Evolutionary conservation across 1,140 invertebrate species (phyloP).

Genomic region (Goniozus legneri): DNA sequence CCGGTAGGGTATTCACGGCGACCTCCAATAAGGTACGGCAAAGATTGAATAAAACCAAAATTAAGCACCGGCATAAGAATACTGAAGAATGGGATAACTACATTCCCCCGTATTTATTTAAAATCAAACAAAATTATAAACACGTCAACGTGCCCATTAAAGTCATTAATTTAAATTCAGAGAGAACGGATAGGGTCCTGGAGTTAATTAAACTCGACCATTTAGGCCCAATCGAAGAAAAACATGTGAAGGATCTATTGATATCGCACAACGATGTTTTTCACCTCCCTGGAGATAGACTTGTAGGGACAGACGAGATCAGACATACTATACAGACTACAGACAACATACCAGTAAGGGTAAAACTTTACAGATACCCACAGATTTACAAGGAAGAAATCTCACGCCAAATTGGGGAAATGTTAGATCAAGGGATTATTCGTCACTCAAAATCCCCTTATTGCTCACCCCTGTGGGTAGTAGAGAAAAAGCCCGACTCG

Average conservation of each 20-base stretch:
- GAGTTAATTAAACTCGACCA: constrained; percentile 1
- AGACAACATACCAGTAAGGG: constrained; percentile 19
- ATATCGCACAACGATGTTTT: constrained; percentile 13
- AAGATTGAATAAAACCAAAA: no score
- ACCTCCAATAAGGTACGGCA: no score
- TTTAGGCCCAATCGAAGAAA: neutral
- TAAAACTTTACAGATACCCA: constrained; percentile 37
- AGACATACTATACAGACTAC: constrained; percentile 25
- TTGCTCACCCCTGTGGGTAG: neutral
- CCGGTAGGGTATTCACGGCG: no score
- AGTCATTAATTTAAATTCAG: no score
- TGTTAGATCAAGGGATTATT: constrained; percentile 33
- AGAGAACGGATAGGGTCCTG: neutral
- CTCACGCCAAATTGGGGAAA: constrained; percentile 38
- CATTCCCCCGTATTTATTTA: no score
- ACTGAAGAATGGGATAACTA: no score
- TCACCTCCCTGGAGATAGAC: constrained; percentile 19
- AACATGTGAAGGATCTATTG: constrained; percentile 1
- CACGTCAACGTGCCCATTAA: no score
- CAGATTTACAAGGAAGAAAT: constrained; percentile 30
- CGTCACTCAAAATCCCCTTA: constrained; percentile 18
- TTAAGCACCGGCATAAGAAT: no score
- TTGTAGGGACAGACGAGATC: constrained; percentile 12
- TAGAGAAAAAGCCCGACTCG: neutral
- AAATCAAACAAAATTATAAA: no score